Percentiles rank a stretch among this genome's conserved stretches.
These are phyloP conservation scores for Melanerpes aurifrons DNA, from an alignment of 2,113 vertebrate species.

Conservation along the genomic window DNA sequence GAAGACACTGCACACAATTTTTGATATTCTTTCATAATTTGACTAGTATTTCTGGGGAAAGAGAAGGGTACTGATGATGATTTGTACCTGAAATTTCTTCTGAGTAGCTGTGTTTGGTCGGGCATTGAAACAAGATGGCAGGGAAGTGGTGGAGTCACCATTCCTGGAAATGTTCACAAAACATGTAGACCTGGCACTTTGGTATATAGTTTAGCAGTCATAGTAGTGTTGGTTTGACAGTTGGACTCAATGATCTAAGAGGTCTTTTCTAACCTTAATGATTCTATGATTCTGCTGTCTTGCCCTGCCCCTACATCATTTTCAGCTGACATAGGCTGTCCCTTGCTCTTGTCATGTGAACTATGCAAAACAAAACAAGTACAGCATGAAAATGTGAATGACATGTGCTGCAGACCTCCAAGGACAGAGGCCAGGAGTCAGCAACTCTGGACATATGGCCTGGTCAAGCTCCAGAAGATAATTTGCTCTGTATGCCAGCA, in stretches of 20 bases:
- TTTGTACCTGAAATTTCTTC: not conserved
- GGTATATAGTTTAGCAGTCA: too few relatives aligned
- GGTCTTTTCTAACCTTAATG: too few relatives aligned
- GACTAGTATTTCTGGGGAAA: not conserved
- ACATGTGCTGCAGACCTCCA: not conserved
- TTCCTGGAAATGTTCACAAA: too few relatives aligned
- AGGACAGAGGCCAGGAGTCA: not conserved
- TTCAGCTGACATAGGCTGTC: not conserved
- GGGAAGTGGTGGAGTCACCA: too few relatives aligned
- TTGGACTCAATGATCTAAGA: too few relatives aligned
- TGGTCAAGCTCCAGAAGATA: not conserved
- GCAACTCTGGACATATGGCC: not conserved
- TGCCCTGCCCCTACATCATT: not conserved
- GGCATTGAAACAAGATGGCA: too few relatives aligned
- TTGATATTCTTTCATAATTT: not conserved
- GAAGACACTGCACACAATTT: not conserved
- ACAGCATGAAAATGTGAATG: not conserved
- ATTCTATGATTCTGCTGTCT: not conserved
- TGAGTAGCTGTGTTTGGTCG: not conserved
- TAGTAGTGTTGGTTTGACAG: too few relatives aligned
- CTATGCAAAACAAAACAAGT: not conserved
- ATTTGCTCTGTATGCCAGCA: accelerated
- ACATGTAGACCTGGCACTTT: too few relatives aligned
- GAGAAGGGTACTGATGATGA: not conserved
- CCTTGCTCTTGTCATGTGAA: not conserved